Conservation (phyloP, 2,888 invertebrate species). For the Eristalis tenax region DNA sequence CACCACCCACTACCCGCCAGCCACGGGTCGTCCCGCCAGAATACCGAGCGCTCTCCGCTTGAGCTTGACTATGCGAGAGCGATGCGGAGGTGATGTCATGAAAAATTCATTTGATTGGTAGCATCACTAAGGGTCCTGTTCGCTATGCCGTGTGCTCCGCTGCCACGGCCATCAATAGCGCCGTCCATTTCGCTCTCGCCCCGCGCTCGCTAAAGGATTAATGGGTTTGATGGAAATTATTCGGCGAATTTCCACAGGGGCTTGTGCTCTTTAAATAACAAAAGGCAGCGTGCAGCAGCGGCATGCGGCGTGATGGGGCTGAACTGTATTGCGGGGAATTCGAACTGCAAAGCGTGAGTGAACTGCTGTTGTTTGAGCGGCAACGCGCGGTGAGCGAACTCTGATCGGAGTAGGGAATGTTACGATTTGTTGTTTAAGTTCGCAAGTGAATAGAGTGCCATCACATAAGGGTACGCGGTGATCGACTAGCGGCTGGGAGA, state of each 20-base stretch:
- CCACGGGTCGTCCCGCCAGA: background rate
- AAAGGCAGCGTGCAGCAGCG: background rate
- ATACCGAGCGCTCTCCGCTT: background rate
- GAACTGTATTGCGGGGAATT: background rate
- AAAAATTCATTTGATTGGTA: slow-evolving; percentile 69
- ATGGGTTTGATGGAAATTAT: slow-evolving; percentile 61
- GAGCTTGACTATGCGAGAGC: background rate
- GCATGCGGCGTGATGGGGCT: background rate
- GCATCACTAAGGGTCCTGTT: slow-evolving; percentile 22
- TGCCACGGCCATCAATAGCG: background rate
- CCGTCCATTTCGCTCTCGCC: background rate
- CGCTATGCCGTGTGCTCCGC: background rate
- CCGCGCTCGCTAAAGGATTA: slow-evolving; percentile 43
- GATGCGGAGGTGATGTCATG: slow-evolving; percentile 42
- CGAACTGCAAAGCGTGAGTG: background rate
- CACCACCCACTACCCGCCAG: background rate
- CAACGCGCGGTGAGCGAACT: too few species aligned
- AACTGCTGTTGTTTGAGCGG: background rate
- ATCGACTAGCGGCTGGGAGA: too few species aligned
- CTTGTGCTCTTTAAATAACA: slow-evolving; percentile 48
- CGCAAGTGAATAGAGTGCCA: too few species aligned
- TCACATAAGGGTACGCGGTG: too few species aligned
- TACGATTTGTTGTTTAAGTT: background rate
- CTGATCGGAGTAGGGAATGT: slow-evolving; percentile 1
- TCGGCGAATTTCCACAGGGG: slow-evolving; percentile 28